These are phyloP conservation scores for Calycopis cecrops DNA, from an alignment of 1,140 invertebrate genomes.

Conservation along the genomic window DNA sequence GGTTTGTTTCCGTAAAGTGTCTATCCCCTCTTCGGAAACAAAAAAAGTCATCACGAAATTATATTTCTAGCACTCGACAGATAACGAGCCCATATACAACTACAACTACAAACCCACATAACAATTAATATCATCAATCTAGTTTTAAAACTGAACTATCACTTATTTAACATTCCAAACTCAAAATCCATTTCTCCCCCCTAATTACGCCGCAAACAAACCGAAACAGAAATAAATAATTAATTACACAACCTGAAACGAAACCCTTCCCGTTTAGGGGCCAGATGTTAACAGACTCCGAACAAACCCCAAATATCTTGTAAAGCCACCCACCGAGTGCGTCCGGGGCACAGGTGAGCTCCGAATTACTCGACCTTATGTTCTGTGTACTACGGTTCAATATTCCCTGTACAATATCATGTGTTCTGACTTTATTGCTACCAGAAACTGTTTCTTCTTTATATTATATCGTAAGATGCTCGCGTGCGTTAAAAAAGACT, in stretches of 20 bases:
- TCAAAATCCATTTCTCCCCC: constrained; percentile 24
- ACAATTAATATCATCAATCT: too few relatives aligned
- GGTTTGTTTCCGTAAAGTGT: too few relatives aligned
- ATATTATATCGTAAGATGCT: constrained; percentile 62
- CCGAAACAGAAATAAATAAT: constrained; percentile 68
- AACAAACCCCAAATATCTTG: constrained; percentile 70
- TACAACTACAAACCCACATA: too few relatives aligned
- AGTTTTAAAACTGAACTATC: too few relatives aligned
- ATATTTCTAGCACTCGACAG: too few relatives aligned
- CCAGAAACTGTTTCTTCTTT: constrained; percentile 59
- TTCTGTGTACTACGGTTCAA: constrained; percentile 23
- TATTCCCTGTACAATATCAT: constrained; percentile 24
- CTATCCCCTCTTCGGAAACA: too few relatives aligned
- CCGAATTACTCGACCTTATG: constrained; percentile 29
- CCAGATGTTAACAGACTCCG: constrained; percentile 68
- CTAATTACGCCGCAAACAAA: constrained; percentile 52
- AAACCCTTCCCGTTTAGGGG: constrained; percentile 63
- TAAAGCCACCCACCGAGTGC: constrained; percentile 62
- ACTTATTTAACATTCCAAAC: constrained; percentile 39
- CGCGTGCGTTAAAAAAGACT: constrained; percentile 22
- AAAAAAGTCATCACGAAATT: too few relatives aligned
- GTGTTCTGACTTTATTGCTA: constrained; percentile 57
- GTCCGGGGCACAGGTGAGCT: constrained; percentile 41
- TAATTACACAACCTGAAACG: constrained; percentile 63
- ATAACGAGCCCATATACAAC: too few relatives aligned